Base-by-base conservation (phyloP, 2,113 vertebrate species). In the Sciurus niger region DNA sequence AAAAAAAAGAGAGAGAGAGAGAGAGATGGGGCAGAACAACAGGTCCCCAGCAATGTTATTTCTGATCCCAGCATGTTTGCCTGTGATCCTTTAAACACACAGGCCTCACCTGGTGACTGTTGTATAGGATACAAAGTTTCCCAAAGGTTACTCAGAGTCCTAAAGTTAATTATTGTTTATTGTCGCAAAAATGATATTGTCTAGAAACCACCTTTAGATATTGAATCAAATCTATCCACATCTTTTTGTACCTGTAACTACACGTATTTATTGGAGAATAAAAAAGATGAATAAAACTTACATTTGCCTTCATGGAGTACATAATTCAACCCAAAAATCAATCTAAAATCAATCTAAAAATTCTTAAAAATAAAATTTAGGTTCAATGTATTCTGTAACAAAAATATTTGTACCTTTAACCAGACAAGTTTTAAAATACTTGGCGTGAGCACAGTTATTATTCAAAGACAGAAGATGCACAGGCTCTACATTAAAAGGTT, bases 301-400 rank as follows among this genome's bases (percentile, higher is more conserved):
- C 37, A 51, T 83, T 94, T 91, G 51, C 9, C 32, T 86, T 91
- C 4, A 28, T 5, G n/a, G 28, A 70, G 34, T 58, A 89, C 2
- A 89, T 1, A 84, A 17, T 55, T 72, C 72, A 28, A 72, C 40
- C 48, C 74, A 77, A 28, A 83, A 68, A 43, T 84, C 37, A 63
- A 2, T 46, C 9, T 9, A 65, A 79, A 24, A 40, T 40, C 40
- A 40, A 40, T 40, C 40, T 40, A 85, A 22, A 17, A 68, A 85
- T 78, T 60, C 18, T 90, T 67, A 78, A 84, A 96, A 96, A 40
- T 79, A 20, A 84, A 95, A 85, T 68, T 82, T 58, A 90, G 16
- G 8, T 76, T 80, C n/a, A 16, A 83, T 60, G 6, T n/a, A 91
- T 48, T 70, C 25, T 8, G 20, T 84, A 73, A 32, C 73, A 87